Evolutionary conservation across 2,113 vertebrate species (phyloP).

Genomic region (Chloebia gouldiae): DNA sequence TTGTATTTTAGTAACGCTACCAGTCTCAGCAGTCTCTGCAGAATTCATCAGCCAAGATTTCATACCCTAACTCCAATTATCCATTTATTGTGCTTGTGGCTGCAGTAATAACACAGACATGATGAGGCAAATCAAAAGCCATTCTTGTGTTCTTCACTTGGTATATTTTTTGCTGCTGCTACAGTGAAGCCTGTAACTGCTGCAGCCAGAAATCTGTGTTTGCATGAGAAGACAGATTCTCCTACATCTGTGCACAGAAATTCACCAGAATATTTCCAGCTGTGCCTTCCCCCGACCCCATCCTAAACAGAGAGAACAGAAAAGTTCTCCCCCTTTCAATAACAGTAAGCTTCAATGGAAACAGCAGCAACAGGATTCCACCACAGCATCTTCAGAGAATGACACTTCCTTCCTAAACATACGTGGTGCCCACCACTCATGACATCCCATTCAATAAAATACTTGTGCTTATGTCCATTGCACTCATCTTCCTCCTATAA

Average conservation of each 20-base stretch:
- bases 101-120: background rate
- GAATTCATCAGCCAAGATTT: background rate
- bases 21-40: background rate
- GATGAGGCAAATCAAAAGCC: background rate
- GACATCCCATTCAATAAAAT: background rate
- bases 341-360: background rate
- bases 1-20: background rate
- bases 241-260: background rate
- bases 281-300: fast-evolving
- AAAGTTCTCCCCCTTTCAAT: background rate
- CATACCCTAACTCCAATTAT: background rate
- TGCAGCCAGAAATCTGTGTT: background rate
- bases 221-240: background rate
- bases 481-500: background rate
- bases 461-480: background rate
- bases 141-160: background rate
- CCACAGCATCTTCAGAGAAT: background rate
- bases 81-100: background rate
- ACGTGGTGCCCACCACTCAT: background rate
- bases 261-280: background rate
- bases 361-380: background rate
- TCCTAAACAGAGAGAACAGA: background rate
- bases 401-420: background rate
- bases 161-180: background rate
- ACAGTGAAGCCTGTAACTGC: background rate